These are phyloP conservation scores for Ceratoteleas bidentatus DNA, from an alignment of 1,140 invertebrate species.

Conservation along the genomic window DNA sequence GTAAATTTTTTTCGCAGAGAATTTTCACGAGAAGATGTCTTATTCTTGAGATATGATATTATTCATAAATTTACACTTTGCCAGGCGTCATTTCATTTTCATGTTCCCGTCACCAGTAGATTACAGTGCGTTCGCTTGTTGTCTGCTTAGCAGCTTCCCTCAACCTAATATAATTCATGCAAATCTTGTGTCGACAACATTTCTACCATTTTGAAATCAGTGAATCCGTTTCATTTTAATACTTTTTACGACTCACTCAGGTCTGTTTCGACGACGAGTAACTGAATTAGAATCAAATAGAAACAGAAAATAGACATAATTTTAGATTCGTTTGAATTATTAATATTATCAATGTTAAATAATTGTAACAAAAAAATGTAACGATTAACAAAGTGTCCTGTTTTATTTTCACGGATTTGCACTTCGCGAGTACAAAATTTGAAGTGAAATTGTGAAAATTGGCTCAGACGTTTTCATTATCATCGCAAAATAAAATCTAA, in stretches of 20 bases:
- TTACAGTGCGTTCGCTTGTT: conserved; percentile 17
- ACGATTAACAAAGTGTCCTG: too few relatives aligned
- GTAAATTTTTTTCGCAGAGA: conserved; percentile 14
- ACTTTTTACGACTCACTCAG: too few relatives aligned
- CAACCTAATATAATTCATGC: conserved; percentile 20
- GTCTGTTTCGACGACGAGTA: too few relatives aligned
- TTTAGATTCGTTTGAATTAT: too few relatives aligned
- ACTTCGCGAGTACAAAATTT: too few relatives aligned
- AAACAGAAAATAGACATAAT: too few relatives aligned
- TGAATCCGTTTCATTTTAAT: conserved; percentile 7
- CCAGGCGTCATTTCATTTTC: conserved; percentile 29
- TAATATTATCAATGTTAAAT: neutral
- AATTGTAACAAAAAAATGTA: too few relatives aligned
- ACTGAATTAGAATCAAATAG: too few relatives aligned
- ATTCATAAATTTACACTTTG: conserved; percentile 34
- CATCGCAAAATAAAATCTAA: too few relatives aligned
- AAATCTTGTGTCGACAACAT: conserved; percentile 30
- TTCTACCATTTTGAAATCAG: conserved; percentile 11
- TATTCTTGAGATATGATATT: conserved; percentile 26
- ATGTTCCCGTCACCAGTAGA: conserved; percentile 19
- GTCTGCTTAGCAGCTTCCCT: conserved; percentile 7
- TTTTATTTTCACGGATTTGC: too few relatives aligned
- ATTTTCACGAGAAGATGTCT: conserved; percentile 13
- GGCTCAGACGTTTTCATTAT: too few relatives aligned
- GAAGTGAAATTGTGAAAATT: too few relatives aligned